A percentile compares a stretch with the other conserved stretches of the same genome.
Evolutionary conservation across 2,888 invertebrate species (phyloP).

Genomic region (Heliconius ethilla): DNA sequence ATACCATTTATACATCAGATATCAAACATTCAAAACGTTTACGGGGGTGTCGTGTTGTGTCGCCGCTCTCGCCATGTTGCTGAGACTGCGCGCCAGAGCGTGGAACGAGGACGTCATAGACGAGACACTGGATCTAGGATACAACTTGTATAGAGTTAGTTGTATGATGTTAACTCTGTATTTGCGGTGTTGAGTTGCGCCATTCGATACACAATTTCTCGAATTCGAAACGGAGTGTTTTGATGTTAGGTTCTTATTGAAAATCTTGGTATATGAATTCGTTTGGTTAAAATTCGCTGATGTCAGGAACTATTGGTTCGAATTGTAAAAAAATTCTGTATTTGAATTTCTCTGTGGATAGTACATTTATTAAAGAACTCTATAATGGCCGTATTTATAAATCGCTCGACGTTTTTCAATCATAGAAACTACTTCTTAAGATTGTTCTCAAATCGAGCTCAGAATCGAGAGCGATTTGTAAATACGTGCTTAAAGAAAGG

Average conservation of each 20-base stretch:
- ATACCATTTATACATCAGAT: slow-evolving; percentile 51
- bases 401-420: no score
- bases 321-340: neutral
- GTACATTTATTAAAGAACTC: neutral
- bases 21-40: slow-evolving; percentile 68
- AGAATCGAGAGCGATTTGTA: no score
- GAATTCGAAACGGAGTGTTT: neutral
- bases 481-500: neutral
- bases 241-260: no score
- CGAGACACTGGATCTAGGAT: slow-evolving; percentile 71
- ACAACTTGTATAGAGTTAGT: slow-evolving; percentile 66
- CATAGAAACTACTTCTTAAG: no score
- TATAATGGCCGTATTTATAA: neutral
- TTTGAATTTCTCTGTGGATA: no score
- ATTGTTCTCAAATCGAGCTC: no score
- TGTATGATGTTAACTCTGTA: neutral
- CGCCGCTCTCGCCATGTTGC: slow-evolving; percentile 64
- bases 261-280: no score
- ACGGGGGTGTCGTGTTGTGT: slow-evolving; percentile 70
- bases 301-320: neutral
- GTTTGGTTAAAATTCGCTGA: neutral
- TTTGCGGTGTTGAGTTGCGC: neutral
- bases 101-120: slow-evolving; percentile 75
- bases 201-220: neutral
- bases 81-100: slow-evolving; percentile 62